Conservation (phyloP, 2,888 invertebrate species). For the Synanthedon formicaeformis region DNA sequence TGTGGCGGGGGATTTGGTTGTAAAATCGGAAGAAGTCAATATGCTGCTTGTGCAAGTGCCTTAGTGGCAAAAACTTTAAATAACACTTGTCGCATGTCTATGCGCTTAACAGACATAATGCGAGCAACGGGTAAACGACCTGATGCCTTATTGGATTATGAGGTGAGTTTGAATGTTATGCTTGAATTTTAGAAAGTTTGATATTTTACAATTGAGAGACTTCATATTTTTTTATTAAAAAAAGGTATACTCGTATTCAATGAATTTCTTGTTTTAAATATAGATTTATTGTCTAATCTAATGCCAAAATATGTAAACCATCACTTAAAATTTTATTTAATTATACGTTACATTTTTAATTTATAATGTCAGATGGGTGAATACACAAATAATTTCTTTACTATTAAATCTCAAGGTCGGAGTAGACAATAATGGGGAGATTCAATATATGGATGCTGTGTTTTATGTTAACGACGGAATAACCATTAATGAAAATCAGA, state of each 20-base stretch:
- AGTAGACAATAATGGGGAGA: conserved; percentile 69
- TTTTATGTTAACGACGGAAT: conserved; percentile 63
- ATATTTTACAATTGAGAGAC: too few relatives aligned
- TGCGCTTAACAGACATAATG: conserved; percentile 29
- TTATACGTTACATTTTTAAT: too few relatives aligned
- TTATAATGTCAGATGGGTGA: too few relatives aligned
- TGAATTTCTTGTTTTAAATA: too few relatives aligned
- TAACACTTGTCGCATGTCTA: conserved; percentile 26
- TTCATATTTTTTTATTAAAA: too few relatives aligned
- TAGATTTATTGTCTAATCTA: too few relatives aligned
- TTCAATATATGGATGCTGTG: conserved; percentile 68
- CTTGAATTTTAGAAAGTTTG: too few relatives aligned
- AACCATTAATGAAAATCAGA: conserved; percentile 55
- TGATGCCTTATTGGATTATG: conserved; percentile 24
- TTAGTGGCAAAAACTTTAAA: conserved; percentile 23
- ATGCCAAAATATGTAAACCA: too few relatives aligned
- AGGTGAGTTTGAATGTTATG: conserved; percentile 13
- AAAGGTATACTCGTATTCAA: too few relatives aligned
- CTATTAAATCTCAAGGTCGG: conserved; percentile 25
- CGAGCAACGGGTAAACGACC: conserved; percentile 27
- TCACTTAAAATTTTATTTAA: too few relatives aligned
- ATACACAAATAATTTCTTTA: too few relatives aligned
- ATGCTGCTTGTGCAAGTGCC: conserved; percentile 23
- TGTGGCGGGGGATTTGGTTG: conserved; percentile 31
- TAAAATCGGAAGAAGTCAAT: conserved; percentile 22